A percentile compares a stretch with the other conserved stretches of the same genome.
These are phyloP conservation scores for Apteryx mantelli DNA, from an alignment of 2,113 vertebrate species.

Conservation along the genomic window DNA sequence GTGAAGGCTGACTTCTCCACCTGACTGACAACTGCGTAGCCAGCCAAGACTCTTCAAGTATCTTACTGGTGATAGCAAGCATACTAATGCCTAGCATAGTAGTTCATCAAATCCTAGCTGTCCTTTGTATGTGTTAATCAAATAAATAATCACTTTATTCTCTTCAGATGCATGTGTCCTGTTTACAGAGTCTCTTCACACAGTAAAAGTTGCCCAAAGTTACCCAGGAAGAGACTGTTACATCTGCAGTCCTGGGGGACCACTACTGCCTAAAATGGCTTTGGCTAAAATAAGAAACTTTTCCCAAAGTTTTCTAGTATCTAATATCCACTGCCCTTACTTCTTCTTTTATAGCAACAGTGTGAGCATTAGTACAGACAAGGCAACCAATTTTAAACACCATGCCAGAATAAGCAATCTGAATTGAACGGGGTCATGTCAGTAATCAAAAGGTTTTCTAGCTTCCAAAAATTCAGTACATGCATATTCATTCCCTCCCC, in stretches of 20 bases:
- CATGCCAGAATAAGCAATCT: neutral
- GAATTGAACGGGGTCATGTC: neutral
- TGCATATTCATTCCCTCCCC: neutral
- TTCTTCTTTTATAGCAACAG: neutral
- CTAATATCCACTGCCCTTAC: neutral
- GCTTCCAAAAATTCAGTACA: neutral
- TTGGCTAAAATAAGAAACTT: neutral
- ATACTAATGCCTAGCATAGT: rapidly evolving
- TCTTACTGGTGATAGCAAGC: neutral
- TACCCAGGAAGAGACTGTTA: rapidly evolving
- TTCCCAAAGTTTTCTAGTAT: neutral
- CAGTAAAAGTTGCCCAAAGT: neutral
- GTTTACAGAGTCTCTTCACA: neutral
- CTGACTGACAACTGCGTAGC: neutral
- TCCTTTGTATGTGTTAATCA: neutral
- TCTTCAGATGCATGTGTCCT: neutral
- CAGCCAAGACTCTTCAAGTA: neutral
- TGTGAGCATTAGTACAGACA: neutral
- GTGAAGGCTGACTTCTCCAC: neutral
- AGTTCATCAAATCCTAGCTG: neutral
- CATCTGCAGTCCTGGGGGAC: neutral
- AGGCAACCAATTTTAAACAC: neutral
- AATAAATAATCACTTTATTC: neutral
- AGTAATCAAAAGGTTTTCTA: conserved; percentile 2
- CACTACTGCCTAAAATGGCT: neutral